phyloP scores from a whole-genome alignment of 2,113 vertebrate species.

The Chaetodon auriga region DNA sequence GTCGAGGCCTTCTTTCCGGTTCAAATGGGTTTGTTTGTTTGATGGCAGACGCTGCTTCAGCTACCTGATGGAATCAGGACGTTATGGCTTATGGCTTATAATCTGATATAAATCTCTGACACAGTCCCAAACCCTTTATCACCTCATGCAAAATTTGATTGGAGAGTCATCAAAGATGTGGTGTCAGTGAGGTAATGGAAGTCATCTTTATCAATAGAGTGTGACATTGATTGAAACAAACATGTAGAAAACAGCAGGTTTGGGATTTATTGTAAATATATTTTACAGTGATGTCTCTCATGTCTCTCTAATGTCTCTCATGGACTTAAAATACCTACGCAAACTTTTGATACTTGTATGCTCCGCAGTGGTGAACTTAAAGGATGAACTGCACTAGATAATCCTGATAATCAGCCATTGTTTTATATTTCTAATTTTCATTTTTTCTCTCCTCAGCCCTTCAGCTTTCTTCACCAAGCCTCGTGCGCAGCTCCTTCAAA shows the following conservation, averaged over 20 bases:
- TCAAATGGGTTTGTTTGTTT: background rate
- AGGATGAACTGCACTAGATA: background rate
- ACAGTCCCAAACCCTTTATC: no score
- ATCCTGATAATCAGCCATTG: background rate
- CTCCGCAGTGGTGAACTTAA: background rate
- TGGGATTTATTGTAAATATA: background rate
- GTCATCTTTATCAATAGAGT: background rate
- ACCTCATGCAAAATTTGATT: background rate
- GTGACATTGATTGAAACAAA: background rate
- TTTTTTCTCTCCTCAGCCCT: constrained; percentile 65
- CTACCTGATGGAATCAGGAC: background rate
- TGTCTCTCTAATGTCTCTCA: background rate
- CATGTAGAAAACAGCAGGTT: background rate
- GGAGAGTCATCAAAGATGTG: background rate
- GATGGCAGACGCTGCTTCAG: constrained; percentile 20
- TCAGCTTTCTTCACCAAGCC: constrained; percentile 78
- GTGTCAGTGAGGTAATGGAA: background rate
- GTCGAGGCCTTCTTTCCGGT: background rate
- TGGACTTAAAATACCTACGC: no score
- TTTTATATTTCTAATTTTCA: background rate
- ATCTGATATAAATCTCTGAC: background rate
- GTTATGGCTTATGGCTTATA: background rate
- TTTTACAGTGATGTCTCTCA: background rate
- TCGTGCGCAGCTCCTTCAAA: constrained; percentile 80
- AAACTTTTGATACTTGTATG: background rate